These are phyloP conservation scores for Podotricha telesiphe DNA, from an alignment of 2,888 invertebrate genomes.

Conservation along the genomic window DNA sequence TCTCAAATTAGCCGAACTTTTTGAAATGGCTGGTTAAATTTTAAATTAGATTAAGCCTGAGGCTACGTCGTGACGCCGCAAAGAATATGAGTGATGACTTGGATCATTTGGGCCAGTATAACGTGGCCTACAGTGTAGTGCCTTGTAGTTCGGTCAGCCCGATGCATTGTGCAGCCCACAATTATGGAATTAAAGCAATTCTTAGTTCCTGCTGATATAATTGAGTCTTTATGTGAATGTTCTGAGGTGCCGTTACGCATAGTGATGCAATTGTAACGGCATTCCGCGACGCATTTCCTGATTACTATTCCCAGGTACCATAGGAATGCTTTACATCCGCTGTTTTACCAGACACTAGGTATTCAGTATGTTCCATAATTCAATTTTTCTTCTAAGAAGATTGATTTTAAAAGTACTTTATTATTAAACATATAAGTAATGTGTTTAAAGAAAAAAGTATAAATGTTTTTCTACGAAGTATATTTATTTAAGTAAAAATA, in stretches of 20 bases:
- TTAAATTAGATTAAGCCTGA: constrained; percentile 77
- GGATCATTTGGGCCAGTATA: constrained; percentile 49
- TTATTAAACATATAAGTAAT: neutral
- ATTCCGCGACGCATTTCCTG: constrained; percentile 71
- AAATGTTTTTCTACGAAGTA: neutral
- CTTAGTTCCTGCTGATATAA: constrained; percentile 71
- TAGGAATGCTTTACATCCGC: constrained; percentile 55
- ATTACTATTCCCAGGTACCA: constrained; percentile 67
- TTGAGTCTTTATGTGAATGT: constrained; percentile 55
- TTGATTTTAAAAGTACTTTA: neutral
- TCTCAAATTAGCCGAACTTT: constrained; percentile 65
- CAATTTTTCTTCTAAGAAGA: constrained; percentile 13
- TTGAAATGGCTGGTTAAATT: constrained; percentile 72
- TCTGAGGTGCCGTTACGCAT: constrained; percentile 62
- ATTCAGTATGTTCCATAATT: constrained; percentile 16
- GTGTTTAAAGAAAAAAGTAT: neutral
- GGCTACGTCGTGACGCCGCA: constrained; percentile 77
- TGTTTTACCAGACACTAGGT: constrained; percentile 26
- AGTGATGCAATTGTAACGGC: constrained; percentile 62
- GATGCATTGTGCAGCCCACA: constrained; percentile 54
- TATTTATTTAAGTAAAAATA: too few relatives aligned
- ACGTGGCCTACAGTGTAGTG: constrained; percentile 47
- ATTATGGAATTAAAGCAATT: constrained; percentile 64
- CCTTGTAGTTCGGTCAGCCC: constrained; percentile 41
- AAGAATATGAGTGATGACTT: constrained; percentile 79